These are phyloP conservation scores for Phragmatobia fuliginosa DNA, from an alignment of 2,888 invertebrate genomes.

Conservation along the genomic window DNA sequence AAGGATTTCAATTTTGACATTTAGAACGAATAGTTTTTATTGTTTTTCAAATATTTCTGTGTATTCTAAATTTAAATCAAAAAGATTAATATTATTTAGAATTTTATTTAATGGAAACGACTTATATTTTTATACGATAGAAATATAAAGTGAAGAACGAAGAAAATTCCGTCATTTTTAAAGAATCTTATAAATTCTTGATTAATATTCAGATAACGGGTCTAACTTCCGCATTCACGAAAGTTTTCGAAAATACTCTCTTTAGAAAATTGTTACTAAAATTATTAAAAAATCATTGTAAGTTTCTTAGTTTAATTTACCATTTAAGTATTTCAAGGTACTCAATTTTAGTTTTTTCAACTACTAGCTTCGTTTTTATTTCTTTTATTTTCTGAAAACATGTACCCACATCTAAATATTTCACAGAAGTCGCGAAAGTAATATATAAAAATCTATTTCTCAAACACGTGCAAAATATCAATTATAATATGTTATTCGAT, in stretches of 20 bases:
- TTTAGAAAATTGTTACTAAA: not conserved
- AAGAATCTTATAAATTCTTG: not conserved
- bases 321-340: not conserved
- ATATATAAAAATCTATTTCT: not conserved
- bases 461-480: not conserved
- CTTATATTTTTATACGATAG: not conserved
- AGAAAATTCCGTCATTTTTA: not conserved
- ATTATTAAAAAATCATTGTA: not conserved
- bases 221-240: not conserved
- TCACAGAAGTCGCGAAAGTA: not conserved
- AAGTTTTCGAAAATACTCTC: not conserved
- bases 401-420: not conserved
- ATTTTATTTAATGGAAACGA: no score
- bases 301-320: not conserved
- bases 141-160: not conserved
- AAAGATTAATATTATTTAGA: no score
- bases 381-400: no score
- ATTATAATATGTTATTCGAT: slow-evolving; percentile 14
- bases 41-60: not conserved
- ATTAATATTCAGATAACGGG: slow-evolving; percentile 1
- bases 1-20: not conserved
- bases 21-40: not conserved
- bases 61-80: not conserved
- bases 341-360: not conserved
- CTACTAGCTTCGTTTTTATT: not conserved